Conservation (phyloP, 2,797 vertebrate genomes). For the Pseudomugil gertrudae region DNA sequence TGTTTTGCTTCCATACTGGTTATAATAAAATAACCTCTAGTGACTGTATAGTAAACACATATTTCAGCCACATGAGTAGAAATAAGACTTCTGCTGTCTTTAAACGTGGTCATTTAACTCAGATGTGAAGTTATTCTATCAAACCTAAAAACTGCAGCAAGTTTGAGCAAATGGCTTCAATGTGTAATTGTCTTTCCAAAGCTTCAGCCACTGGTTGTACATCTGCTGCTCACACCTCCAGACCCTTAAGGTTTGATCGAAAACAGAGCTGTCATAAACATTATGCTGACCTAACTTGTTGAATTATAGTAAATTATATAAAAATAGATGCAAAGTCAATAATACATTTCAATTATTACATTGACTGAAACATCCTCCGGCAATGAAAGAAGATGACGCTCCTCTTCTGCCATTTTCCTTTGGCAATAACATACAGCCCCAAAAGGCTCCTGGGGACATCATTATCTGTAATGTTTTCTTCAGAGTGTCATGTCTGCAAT, state of each 20-base stretch:
- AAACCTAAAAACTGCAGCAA: neutral
- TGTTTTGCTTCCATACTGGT: too few relatives aligned
- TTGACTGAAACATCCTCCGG: conserved; percentile 16
- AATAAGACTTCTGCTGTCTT: neutral
- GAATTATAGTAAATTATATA: conserved; percentile 2
- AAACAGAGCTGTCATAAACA: conserved; percentile 20
- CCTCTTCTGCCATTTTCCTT: conserved; percentile 5
- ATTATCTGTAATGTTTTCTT: conserved; percentile 39
- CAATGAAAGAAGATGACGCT: conserved; percentile 15
- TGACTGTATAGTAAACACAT: too few relatives aligned
- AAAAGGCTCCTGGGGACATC: conserved; percentile 18
- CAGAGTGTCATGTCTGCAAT: conserved; percentile 42
- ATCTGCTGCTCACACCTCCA: conserved; percentile 10
- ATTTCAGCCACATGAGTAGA: too few relatives aligned
- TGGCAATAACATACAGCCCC: conserved; percentile 34
- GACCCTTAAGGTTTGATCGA: conserved; percentile 21
- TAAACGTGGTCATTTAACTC: neutral
- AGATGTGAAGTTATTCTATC: conserved; percentile 1
- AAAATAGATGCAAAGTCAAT: conserved; percentile 32
- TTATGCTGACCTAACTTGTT: conserved; percentile 9
- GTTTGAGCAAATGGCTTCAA: neutral
- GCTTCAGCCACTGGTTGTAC: conserved; percentile 8
- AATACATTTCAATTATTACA: conserved; percentile 14
- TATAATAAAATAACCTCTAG: too few relatives aligned
- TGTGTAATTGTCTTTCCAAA: conserved; percentile 6